Percentiles rank a stretch among this genome's conserved stretches.
Evolutionary conservation across 1,140 invertebrate genomes (phyloP).

Genomic region (Brachionus paranguensis): DNA sequence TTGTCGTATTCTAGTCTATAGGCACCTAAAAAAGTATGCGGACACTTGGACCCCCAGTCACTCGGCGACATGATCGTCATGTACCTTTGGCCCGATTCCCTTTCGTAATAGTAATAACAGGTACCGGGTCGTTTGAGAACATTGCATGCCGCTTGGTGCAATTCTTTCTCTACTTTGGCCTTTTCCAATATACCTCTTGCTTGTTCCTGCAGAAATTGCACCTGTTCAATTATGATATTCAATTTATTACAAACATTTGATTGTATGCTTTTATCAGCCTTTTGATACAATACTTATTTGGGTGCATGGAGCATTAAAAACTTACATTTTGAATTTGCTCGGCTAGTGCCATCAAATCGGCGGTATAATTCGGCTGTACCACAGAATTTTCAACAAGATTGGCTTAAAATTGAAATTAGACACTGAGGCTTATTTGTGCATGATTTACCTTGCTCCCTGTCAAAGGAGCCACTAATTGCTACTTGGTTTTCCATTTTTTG

Average conservation of each 20-base stretch:
- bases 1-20: constrained; percentile 65
- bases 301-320: not conserved
- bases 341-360: constrained; percentile 11
- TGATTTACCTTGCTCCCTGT: not conserved
- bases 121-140: constrained; percentile 66
- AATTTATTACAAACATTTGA: constrained; percentile 37
- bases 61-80: constrained; percentile 69
- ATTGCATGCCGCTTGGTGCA: constrained; percentile 68
- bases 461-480: constrained; percentile 17
- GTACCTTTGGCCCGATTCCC: constrained; percentile 61
- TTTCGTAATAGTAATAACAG: constrained; percentile 67
- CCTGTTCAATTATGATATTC: constrained; percentile 33
- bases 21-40: constrained; percentile 63
- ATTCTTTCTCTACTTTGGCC: constrained; percentile 59
- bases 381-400: constrained; percentile 30
- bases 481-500: constrained; percentile 39
- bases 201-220: constrained; percentile 23
- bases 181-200: constrained; percentile 56
- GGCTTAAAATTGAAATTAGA: constrained; percentile 2
- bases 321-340: constrained; percentile 39
- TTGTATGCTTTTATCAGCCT: constrained; percentile 39
- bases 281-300: not conserved
- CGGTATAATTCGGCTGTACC: constrained; percentile 29
- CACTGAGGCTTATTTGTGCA: not conserved
- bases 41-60: constrained; percentile 63